Evolutionary conservation across 1,140 invertebrate genomes (phyloP).

Genomic region (Eufriesea mexicana): DNA sequence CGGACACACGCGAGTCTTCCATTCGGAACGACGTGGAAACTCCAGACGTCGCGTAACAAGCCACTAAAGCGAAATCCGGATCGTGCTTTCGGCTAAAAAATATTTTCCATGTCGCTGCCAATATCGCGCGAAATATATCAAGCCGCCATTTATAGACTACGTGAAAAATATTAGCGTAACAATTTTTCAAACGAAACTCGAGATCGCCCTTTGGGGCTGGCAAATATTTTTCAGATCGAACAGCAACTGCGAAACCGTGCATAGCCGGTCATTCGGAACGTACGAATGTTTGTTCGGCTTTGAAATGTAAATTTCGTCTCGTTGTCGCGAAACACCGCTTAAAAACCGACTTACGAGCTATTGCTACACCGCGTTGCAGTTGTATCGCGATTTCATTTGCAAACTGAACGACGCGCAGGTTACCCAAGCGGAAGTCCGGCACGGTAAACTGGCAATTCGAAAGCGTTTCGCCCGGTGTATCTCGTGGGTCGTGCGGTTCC

Average conservation of each 20-base stretch:
- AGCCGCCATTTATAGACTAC: no score
- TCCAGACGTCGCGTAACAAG: neutral
- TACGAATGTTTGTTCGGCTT: neutral
- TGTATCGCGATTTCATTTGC: conserved; percentile 9
- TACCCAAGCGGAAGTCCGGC: conserved; percentile 3
- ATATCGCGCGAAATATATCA: no score
- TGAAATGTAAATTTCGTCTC: neutral
- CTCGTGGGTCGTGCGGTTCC: neutral
- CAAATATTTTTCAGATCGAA: no score
- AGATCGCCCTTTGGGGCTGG: no score
- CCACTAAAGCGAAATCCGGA: neutral
- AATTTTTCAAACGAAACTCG: no score
- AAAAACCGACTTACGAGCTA: neutral
- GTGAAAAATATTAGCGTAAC: no score
- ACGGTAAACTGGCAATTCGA: conserved; percentile 34
- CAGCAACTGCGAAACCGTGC: no score
- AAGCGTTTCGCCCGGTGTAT: conserved; percentile 35
- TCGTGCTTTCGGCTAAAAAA: neutral
- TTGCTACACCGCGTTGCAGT: neutral
- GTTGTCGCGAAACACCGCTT: neutral
- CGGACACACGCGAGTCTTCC: neutral
- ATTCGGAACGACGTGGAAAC: neutral
- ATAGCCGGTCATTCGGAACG: no score
- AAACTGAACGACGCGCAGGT: conserved; percentile 20
- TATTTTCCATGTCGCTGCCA: no score